These are phyloP conservation scores for Mactromeris polynyma DNA, from an alignment of 2,888 invertebrate genomes.

Conservation along the genomic window DNA sequence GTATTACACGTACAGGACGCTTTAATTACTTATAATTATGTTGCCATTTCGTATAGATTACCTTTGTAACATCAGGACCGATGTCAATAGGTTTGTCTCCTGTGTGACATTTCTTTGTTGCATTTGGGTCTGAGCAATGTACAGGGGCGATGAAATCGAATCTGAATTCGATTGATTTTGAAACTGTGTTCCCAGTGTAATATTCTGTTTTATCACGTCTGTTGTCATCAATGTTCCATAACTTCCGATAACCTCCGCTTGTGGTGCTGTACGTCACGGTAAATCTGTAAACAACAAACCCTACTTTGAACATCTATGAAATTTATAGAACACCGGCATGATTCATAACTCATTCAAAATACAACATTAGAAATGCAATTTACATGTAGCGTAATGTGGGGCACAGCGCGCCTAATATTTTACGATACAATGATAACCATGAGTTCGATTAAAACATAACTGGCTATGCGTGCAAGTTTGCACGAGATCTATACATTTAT, in stretches of 20 bases:
- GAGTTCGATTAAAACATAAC: too few species aligned
- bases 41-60: too few species aligned
- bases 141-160: slow-evolving; percentile 59
- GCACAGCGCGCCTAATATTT: too few species aligned
- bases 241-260: slow-evolving; percentile 54
- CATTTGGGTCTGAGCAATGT: slow-evolving; percentile 37
- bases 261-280: slow-evolving; percentile 37
- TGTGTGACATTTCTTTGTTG: not conserved
- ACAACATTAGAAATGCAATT: too few species aligned
- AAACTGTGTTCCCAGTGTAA: not conserved
- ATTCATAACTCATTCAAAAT: too few species aligned
- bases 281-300: slow-evolving; percentile 35
- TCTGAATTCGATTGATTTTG: slow-evolving; percentile 31
- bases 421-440: too few species aligned
- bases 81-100: slow-evolving; percentile 20
- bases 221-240: slow-evolving; percentile 7
- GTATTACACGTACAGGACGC: too few species aligned
- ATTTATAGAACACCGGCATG: too few species aligned
- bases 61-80: slow-evolving; percentile 37
- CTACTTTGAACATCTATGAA: not conserved
- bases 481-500: too few species aligned
- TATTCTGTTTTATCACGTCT: not conserved
- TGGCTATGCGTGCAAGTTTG: too few species aligned
- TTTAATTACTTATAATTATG: too few species aligned
- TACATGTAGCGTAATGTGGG: too few species aligned